Evolutionary conservation across 2,888 invertebrate species (phyloP).

Genomic region (Strigamia maritima): DNA sequence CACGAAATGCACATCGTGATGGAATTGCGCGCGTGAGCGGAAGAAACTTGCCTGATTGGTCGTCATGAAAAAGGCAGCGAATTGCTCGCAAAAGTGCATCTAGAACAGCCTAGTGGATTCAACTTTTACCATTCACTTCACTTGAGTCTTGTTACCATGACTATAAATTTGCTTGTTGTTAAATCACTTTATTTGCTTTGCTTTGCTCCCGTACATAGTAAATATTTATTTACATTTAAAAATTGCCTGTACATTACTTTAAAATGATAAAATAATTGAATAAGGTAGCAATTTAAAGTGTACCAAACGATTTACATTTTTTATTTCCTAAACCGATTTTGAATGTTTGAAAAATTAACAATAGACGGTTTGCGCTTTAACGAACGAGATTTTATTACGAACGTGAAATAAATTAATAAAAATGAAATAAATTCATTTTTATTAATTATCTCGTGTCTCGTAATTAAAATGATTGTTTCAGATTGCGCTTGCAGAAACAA

Average conservation of each 20-base stretch:
- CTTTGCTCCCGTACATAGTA: not conserved
- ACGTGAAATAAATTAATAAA: no score
- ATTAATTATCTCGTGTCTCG: no score
- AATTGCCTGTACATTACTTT: not conserved
- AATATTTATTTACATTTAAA: not conserved
- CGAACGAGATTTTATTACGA: no score
- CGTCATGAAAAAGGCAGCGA: slow-evolving; percentile 6
- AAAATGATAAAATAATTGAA: not conserved
- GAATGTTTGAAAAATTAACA: no score
- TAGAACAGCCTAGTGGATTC: not conserved
- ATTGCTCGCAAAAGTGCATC: slow-evolving; percentile 16
- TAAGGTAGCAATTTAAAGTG: not conserved
- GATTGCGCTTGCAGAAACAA: no score
- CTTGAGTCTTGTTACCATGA: not conserved
- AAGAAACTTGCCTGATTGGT: slow-evolving; percentile 23
- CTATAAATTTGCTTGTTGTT: slow-evolving; percentile 12
- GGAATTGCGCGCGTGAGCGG: slow-evolving; percentile 27
- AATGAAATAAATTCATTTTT: no score
- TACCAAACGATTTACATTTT: not conserved
- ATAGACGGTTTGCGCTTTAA: no score
- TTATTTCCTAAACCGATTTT: no score
- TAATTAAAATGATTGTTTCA: no score
- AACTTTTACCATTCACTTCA: not conserved
- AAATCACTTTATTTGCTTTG: not conserved
- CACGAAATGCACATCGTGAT: slow-evolving; percentile 16